Base-by-base conservation (phyloP, 2,797 vertebrate genomes). In the Paratrypauchen microcephalus region DNA sequence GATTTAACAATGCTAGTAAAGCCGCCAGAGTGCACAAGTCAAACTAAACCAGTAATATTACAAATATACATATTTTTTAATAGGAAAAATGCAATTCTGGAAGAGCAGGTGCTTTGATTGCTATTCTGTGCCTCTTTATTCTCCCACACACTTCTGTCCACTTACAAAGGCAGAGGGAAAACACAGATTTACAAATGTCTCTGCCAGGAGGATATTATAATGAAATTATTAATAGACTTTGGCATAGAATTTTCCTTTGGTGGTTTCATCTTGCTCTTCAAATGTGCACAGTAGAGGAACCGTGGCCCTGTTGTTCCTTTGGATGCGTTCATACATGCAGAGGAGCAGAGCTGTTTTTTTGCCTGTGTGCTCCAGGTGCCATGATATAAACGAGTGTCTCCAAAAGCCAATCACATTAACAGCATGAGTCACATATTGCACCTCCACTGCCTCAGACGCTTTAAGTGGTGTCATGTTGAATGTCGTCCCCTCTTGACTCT, bases 371-470 rank as follows among this genome's bases (percentile, higher is more conserved):
- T 88, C 83, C 86, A 89, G 89, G 87, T 91, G 83, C 85, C 81
- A 64, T 89, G 87, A 91, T 88, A 91, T 70, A 88, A 86, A 81
- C 80, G 83, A 80, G 86, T 80, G 86, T 88, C 88, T 88, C 82
- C 85, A 85, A 83, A 75, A 91, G 87, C 84, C 89, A 90, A 88
- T 91, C 90, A 85, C 83, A 89, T 87, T 89, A 90, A 92, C 87
- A 87, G 81, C 77, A 73, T 90, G 86, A 91, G 83, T 92, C 90
- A 90, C 66, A 74, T 85, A 45, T 45, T 73, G 71, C 88, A 80
- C 87, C 89, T 87, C 73, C 87, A 82, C 78, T 79, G 80, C 85
- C 90, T 89, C 79, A 80, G 66, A 88, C 88, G 87, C 83, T 88
- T 87, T 77, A 82, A 85, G 88, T 83, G 83, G 87, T 88, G 88